Conservation (phyloP, 1,140 invertebrate species). For the Brachionus plicatilis region DNA sequence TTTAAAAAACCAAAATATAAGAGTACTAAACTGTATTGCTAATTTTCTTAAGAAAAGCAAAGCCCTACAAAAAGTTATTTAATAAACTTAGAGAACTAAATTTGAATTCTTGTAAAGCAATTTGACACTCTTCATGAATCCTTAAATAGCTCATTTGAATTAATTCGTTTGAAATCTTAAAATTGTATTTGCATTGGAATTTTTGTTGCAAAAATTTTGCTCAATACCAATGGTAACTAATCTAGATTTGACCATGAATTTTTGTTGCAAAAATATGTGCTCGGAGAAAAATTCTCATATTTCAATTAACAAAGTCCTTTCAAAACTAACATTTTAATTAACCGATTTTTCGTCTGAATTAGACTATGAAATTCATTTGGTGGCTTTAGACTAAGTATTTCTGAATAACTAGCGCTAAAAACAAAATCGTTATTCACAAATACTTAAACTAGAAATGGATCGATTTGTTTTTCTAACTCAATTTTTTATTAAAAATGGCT, state of each 20-base stretch:
- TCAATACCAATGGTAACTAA: not conserved
- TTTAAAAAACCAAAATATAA: not conserved
- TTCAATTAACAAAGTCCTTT: conserved; percentile 2
- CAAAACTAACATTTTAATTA: not conserved
- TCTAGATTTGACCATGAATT: not conserved
- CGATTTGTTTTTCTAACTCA: conserved; percentile 37
- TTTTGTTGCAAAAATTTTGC: not conserved
- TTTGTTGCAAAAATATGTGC: not conserved
- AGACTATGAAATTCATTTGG: conserved; percentile 30
- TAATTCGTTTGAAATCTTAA: not conserved
- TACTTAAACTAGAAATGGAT: conserved; percentile 36
- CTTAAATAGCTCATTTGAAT: not conserved
- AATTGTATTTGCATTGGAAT: not conserved
- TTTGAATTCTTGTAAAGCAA: not conserved
- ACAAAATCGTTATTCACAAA: conserved; percentile 7
- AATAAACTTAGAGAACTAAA: not conserved
- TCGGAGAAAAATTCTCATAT: not conserved
- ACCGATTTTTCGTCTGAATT: conserved; percentile 18
- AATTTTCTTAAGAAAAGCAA: not conserved
- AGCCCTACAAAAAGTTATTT: not conserved
- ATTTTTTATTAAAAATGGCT: conserved; percentile 34
- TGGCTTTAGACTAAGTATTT: conserved; percentile 12
- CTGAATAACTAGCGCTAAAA: not conserved
- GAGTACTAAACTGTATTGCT: not conserved
- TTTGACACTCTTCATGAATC: not conserved